Evolutionary conservation across 2,113 vertebrate species (phyloP).

Genomic region (Takifugu flavidus): DNA sequence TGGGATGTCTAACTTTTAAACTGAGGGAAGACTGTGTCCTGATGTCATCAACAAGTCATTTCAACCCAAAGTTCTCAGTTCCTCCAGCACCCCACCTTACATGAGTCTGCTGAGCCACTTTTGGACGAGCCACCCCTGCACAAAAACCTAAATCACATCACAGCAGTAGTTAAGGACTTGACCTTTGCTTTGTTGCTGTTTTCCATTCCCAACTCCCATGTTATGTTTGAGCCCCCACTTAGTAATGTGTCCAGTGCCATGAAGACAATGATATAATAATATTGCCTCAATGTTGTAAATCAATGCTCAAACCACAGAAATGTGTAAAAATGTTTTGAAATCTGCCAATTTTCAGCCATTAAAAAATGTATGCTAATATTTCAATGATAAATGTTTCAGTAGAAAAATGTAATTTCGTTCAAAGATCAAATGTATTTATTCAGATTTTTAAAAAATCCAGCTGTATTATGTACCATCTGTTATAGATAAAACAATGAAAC

Average conservation of each 20-base stretch:
- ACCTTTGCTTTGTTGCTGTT: slow-evolving; percentile 61
- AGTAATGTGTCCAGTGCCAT: slow-evolving; percentile 15
- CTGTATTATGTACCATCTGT: too few relatives aligned
- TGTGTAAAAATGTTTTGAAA: too few relatives aligned
- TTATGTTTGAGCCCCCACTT: slow-evolving; percentile 42
- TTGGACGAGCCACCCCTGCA: slow-evolving; percentile 34
- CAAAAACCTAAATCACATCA: slow-evolving; percentile 56
- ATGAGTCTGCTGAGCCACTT: slow-evolving; percentile 14
- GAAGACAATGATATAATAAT: slow-evolving; percentile 25
- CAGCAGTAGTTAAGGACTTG: slow-evolving; percentile 61
- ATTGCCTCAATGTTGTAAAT: slow-evolving; percentile 12
- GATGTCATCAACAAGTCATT: slow-evolving; percentile 73
- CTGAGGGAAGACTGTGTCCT: slow-evolving; percentile 54
- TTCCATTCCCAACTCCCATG: slow-evolving; percentile 48
- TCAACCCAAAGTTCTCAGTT: slow-evolving; percentile 62
- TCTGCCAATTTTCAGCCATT: too few relatives aligned
- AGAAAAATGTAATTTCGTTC: too few relatives aligned
- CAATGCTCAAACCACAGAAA: too few relatives aligned
- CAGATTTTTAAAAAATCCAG: too few relatives aligned
- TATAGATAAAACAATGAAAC: too few relatives aligned
- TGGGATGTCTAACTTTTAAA: slow-evolving; percentile 66
- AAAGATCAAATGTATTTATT: too few relatives aligned
- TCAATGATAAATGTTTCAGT: not conserved
- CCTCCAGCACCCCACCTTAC: slow-evolving; percentile 49
- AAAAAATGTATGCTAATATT: not conserved